Conservation (phyloP, 2,797 vertebrate species). For the Anolis apletophallus region DNA sequence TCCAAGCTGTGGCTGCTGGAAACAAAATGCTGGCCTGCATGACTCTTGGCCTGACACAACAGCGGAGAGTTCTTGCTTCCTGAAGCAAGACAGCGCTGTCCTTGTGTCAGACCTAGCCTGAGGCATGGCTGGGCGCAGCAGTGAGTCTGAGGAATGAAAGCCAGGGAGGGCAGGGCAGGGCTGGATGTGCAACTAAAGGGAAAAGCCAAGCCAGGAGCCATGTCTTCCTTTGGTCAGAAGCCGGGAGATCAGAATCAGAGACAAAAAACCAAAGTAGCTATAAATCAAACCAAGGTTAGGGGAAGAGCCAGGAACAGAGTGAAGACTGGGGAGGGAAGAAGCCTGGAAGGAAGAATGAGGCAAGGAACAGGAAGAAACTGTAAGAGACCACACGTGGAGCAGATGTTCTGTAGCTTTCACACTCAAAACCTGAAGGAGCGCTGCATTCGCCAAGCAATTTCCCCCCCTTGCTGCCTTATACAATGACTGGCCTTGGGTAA, state of each 20-base stretch:
- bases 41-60: neutral
- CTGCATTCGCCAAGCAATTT: slow-evolving; percentile 2
- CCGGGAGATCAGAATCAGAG: neutral
- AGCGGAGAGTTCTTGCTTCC: neutral
- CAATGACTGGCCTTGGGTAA: slow-evolving; percentile 3
- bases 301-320: slow-evolving; percentile 1
- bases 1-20: neutral
- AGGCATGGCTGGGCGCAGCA: neutral
- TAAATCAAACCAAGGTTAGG: slow-evolving; percentile 19
- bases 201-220: slow-evolving; percentile 5
- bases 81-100: neutral
- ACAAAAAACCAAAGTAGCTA: neutral
- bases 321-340: neutral
- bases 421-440: neutral
- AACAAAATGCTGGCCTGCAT: neutral
- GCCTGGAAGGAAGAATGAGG: neutral
- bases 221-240: slow-evolving; percentile 6
- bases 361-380: neutral
- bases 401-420: slow-evolving; percentile 15
- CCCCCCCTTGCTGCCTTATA: neutral
- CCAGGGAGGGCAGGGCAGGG: slow-evolving; percentile 9
- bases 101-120: neutral
- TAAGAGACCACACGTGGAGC: slow-evolving; percentile 1
- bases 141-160: neutral
- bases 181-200: neutral